These are phyloP conservation scores for Pogonocherus hispidulus DNA, from an alignment of 2,888 invertebrate genomes.

Conservation along the genomic window DNA sequence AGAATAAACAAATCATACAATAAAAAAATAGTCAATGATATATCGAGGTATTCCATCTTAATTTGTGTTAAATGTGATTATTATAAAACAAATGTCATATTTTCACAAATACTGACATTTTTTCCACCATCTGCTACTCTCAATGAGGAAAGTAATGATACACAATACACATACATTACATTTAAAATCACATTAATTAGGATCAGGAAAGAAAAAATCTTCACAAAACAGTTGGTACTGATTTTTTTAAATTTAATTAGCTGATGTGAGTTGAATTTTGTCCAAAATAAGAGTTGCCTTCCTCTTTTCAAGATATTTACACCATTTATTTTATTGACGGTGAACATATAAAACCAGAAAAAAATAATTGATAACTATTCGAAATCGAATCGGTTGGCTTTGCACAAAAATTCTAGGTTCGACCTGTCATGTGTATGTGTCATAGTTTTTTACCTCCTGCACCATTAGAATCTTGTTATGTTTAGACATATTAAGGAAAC, in stretches of 20 bases:
- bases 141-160: not conserved
- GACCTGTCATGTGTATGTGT: too few relatives aligned
- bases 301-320: too few relatives aligned
- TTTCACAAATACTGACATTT: not conserved
- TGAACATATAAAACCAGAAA: too few relatives aligned
- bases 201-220: not conserved
- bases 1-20: conserved; percentile 12
- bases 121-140: not conserved
- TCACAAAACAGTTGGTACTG: not conserved
- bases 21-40: conserved; percentile 1
- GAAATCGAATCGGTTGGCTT: too few relatives aligned
- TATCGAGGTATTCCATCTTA: conserved; percentile 26
- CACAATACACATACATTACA: not conserved
- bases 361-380: too few relatives aligned
- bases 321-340: too few relatives aligned
- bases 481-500: too few relatives aligned
- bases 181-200: not conserved
- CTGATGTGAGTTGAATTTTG: not conserved
- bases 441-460: too few relatives aligned
- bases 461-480: too few relatives aligned
- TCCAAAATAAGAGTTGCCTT: not conserved
- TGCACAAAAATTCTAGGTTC: too few relatives aligned
- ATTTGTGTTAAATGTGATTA: not conserved
- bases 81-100: not conserved
- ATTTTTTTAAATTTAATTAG: not conserved